Percentiles rank a stretch among this genome's conserved stretches.
Conservation (phyloP, 1,140 invertebrate species). For the Scaptomyza montana region DNA sequence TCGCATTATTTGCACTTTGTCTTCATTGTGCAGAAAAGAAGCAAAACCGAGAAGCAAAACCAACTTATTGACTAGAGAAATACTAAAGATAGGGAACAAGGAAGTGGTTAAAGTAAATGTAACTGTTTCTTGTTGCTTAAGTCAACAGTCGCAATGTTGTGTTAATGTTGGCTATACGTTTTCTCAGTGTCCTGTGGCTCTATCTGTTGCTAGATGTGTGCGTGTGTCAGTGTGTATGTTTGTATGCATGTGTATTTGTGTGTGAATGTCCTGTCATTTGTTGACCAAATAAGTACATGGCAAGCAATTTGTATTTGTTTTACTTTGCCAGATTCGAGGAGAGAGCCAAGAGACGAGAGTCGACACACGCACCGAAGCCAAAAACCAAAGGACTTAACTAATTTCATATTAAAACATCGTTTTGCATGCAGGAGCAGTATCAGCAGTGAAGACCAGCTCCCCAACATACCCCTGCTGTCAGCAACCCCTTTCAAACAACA, state of each 20-base stretch:
- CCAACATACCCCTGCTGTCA: neutral
- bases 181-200: conserved; percentile 20
- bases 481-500: conserved; percentile 19
- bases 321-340: conserved; percentile 43
- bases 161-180: conserved; percentile 77
- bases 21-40: conserved; percentile 44
- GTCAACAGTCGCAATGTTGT: conserved; percentile 80
- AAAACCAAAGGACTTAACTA: conserved; percentile 80
- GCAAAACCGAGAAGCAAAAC: neutral
- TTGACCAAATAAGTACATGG: conserved; percentile 82
- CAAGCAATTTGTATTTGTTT: conserved; percentile 82
- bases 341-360: conserved; percentile 10
- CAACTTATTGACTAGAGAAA: conserved; percentile 4
- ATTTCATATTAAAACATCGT: conserved; percentile 83
- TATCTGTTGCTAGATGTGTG: neutral
- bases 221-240: conserved; percentile 2
- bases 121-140: conserved; percentile 77
- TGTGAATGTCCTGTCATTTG: conserved; percentile 76
- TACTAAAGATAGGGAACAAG: neutral
- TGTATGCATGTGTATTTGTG: conserved; percentile 33
- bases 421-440: conserved; percentile 74
- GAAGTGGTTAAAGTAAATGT: conserved; percentile 33
- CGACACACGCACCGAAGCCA: conserved; percentile 62
- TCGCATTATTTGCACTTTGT: conserved; percentile 56
- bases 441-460: conserved; percentile 35